Evolutionary conservation across 1,140 invertebrate genomes (phyloP), one percentile per base, ranked within the genome.

Genomic region (Drosophila punjabiensis): DNA sequence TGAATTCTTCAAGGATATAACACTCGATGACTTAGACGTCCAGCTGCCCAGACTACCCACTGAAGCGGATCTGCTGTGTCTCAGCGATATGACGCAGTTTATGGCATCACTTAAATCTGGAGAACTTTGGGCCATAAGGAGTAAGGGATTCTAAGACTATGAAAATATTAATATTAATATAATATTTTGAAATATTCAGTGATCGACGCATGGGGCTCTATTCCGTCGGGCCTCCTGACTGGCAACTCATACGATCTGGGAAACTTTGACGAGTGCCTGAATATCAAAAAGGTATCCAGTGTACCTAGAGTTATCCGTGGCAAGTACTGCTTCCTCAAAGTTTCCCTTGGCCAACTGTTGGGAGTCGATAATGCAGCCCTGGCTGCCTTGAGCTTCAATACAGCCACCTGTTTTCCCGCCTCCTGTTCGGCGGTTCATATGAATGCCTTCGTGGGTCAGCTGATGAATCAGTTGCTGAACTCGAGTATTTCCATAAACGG

Each of bases 261-360:
- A 14, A 78, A 89, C 56, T 87, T 35, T 33, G 81, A 84, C 39
- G 69, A 87, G 64, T 87, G 83, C 18, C 24, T 87, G 1, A 41
- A 48, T 0, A 80, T 81, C 24, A 69, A 74, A 0, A 56, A 76
- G 11, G 30, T 5, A 0, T 30, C 73, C 7, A 14, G 33, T n/a
- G 41, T 47, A 2, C 13, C 9, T 1, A 32, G 16, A 18, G 16
- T 11, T 18, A 64, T 82, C 5, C 47, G 62, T 10, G 80, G 82
- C 24, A 82, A 85, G 24, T 84, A 82, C 32, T 84, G 80, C 14
- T 50, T 55, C 4, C 32, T 47, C 7, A 8, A 2, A 24, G 33
- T 30, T 35, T 35, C 33, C 5, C 32, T 67, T 2, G 18, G 41
- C 14, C 16, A 53, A 32, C 28, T 53, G 5, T n/a, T 53, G 50